A percentile compares a stretch with the other conserved stretches of the same genome.
Evolutionary conservation across 2,797 vertebrate genomes (phyloP).

Genomic region (Fistularia tabacaria): DNA sequence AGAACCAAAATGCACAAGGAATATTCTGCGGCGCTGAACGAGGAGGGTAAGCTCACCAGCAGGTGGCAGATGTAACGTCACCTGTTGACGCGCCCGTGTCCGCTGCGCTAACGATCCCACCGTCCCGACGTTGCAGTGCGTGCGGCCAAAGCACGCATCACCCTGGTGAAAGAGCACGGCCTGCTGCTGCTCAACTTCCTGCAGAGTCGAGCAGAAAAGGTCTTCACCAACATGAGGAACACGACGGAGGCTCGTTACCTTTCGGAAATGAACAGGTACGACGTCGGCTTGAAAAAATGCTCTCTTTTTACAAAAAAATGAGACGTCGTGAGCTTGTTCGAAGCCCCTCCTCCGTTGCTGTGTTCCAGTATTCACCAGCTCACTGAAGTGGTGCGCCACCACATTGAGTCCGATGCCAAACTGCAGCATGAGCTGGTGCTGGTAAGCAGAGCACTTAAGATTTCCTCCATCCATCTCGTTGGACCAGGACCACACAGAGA

Average conservation of each 20-base stretch:
- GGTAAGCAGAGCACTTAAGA: slow-evolving; percentile 40
- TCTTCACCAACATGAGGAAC: slow-evolving; percentile 77
- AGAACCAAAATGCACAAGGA: no score
- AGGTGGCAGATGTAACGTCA: no score
- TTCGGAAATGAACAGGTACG: slow-evolving; percentile 85
- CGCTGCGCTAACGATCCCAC: no score
- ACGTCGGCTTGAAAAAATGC: neutral
- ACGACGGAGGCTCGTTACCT: slow-evolving; percentile 77
- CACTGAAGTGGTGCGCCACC: slow-evolving; percentile 72
- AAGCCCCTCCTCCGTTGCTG: neutral
- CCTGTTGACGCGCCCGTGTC: no score
- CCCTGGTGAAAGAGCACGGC: slow-evolving; percentile 79
- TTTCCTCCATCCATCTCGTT: neutral
- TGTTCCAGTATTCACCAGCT: slow-evolving; percentile 81
- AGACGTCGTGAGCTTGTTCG: neutral
- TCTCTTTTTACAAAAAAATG: neutral
- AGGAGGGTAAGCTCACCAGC: no score
- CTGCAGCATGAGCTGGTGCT: slow-evolving; percentile 81
- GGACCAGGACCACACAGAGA: no score
- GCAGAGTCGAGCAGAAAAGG: slow-evolving; percentile 66
- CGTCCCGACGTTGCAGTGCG: slow-evolving; percentile 60
- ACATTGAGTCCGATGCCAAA: slow-evolving; percentile 79
- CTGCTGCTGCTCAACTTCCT: slow-evolving; percentile 71
- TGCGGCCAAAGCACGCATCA: slow-evolving; percentile 73
- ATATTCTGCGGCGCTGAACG: no score